phyloP scores from a whole-genome alignment of 2,797 vertebrate species.

The Darevskia mixta region DNA sequence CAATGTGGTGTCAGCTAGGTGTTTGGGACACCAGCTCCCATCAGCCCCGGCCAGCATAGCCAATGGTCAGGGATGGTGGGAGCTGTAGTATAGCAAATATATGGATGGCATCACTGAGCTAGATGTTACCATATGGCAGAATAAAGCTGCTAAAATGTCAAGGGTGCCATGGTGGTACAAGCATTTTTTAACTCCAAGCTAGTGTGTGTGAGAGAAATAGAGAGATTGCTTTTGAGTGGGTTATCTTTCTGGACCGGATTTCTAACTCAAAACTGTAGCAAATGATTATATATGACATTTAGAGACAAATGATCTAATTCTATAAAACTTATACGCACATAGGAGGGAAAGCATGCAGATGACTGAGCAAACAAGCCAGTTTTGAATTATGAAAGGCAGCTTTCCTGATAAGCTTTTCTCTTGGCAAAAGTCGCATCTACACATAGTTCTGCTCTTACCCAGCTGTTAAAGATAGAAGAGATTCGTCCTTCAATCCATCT shows the following conservation, averaged over 20 bases:
- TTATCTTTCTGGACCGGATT: neutral
- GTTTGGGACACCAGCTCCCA: too few relatives aligned
- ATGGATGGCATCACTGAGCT: neutral
- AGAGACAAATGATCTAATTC: neutral
- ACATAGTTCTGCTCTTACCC: neutral
- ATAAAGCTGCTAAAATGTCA: neutral
- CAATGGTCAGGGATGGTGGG: too few relatives aligned
- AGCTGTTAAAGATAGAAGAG: neutral
- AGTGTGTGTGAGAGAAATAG: neutral
- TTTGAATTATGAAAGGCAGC: neutral
- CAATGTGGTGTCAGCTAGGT: too few relatives aligned
- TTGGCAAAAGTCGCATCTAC: neutral
- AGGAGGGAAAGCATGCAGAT: neutral
- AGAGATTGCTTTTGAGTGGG: neutral
- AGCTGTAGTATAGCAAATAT: too few relatives aligned
- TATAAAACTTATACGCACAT: neutral
- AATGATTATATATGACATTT: neutral
- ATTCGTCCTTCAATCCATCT: neutral
- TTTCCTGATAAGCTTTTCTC: neutral
- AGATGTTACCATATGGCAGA: constrained; percentile 11
- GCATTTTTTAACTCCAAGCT: neutral
- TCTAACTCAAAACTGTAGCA: neutral
- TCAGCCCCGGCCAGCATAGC: too few relatives aligned
- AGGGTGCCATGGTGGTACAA: neutral
- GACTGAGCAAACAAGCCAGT: neutral